These are phyloP conservation scores for Heliconius nattereri DNA, from an alignment of 1,140 invertebrate species.

Conservation along the genomic window DNA sequence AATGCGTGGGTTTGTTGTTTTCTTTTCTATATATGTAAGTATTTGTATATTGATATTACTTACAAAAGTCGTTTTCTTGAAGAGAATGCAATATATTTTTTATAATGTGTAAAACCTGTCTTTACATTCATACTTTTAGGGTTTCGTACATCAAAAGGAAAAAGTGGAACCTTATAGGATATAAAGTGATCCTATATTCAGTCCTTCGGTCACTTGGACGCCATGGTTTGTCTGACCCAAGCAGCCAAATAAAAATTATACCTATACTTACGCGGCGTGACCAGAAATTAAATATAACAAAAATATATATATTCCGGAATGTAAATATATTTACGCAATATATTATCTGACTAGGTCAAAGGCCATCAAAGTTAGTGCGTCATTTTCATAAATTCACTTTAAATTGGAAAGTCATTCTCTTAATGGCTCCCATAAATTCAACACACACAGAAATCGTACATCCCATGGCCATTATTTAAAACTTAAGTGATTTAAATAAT, in stretches of 20 bases:
- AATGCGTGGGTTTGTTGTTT: neutral
- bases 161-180: too few relatives aligned
- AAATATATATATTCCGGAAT: neutral
- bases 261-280: neutral
- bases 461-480: neutral
- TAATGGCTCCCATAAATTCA: slow-evolving; percentile 6
- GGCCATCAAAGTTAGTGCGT: neutral
- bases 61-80: neutral
- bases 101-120: too few relatives aligned
- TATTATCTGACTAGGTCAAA: neutral
- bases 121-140: too few relatives aligned
- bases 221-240: too few relatives aligned
- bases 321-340: neutral
- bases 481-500: neutral
- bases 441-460: neutral
- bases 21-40: neutral
- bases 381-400: slow-evolving; percentile 4
- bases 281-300: neutral
- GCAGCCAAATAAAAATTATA: too few relatives aligned
- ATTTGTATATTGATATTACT: neutral
- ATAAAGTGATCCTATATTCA: too few relatives aligned
- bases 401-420: slow-evolving; percentile 12
- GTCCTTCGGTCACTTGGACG: too few relatives aligned
- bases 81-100: too few relatives aligned
- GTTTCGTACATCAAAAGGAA: too few relatives aligned